Evolutionary conservation across 2,797 vertebrate genomes (phyloP).

Genomic region (Rhinichthys osculus): DNA sequence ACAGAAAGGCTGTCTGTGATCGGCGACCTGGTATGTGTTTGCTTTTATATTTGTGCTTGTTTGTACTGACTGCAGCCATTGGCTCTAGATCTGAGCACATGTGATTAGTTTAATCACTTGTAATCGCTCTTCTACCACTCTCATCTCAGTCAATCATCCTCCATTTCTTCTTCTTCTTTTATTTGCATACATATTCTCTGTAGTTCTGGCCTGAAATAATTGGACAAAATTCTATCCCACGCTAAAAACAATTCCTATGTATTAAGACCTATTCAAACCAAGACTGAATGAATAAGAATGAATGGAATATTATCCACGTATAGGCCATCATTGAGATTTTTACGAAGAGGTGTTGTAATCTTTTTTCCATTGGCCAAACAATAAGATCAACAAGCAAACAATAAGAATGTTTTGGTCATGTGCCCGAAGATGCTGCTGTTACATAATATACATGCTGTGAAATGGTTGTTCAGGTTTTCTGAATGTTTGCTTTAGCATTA

Average conservation of each 20-base stretch:
- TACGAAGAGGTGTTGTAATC: neutral
- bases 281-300: neutral
- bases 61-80: slow-evolving; percentile 21
- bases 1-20: slow-evolving; percentile 12
- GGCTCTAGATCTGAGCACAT: slow-evolving; percentile 19
- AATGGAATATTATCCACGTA: neutral
- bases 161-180: slow-evolving; percentile 11
- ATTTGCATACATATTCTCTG: slow-evolving; percentile 26
- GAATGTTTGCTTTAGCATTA: neutral
- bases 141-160: neutral
- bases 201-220: slow-evolving; percentile 24
- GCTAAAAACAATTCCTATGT: slow-evolving; percentile 9
- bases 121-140: neutral
- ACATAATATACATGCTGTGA: neutral
- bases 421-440: neutral
- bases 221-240: slow-evolving; percentile 18
- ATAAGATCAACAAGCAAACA: neutral
- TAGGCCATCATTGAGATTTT: neutral
- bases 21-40: neutral
- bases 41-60: neutral
- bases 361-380: neutral
- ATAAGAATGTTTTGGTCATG: neutral
- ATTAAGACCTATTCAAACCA: neutral
- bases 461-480: neutral
- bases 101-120: slow-evolving; percentile 43